These are phyloP conservation scores for Goniozus legneri DNA, from an alignment of 1,140 invertebrate genomes.

Conservation along the genomic window DNA sequence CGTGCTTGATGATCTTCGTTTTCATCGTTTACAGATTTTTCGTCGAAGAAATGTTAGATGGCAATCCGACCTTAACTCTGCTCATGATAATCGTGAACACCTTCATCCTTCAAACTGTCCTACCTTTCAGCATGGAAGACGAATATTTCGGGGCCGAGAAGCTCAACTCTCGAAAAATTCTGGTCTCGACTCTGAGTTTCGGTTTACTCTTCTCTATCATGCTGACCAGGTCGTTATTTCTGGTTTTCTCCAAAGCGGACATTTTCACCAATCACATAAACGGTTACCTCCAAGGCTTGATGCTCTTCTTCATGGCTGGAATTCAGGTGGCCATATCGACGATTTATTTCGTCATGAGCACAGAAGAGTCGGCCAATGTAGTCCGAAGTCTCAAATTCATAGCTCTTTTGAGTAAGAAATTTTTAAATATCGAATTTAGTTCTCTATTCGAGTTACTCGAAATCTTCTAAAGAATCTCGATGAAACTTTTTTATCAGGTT, in stretches of 20 bases:
- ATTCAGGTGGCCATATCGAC: conserved; percentile 55
- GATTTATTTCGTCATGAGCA: conserved; percentile 42
- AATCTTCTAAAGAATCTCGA: background rate
- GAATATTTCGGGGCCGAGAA: conserved; percentile 26
- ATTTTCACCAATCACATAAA: conserved; percentile 62
- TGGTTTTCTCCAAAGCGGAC: conserved; percentile 57
- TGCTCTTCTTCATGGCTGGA: conserved; percentile 58
- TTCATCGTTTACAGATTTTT: conserved; percentile 57
- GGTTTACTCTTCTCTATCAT: conserved; percentile 58
- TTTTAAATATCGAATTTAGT: too few species aligned
- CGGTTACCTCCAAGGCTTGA: conserved; percentile 57
- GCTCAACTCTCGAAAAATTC: conserved; percentile 54
- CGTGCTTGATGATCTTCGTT: conserved; percentile 47
- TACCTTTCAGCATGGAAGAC: conserved; percentile 57
- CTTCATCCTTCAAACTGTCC: conserved; percentile 53
- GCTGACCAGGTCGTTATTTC: conserved; percentile 57
- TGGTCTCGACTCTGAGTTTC: conserved; percentile 55
- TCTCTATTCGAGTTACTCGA: too few species aligned
- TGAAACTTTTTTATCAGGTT: conserved; percentile 31
- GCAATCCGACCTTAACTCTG: conserved; percentile 57
- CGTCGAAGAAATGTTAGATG: conserved; percentile 54
- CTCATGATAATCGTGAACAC: conserved; percentile 52
- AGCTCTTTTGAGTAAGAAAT: conserved; percentile 39
- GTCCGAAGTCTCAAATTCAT: conserved; percentile 36
- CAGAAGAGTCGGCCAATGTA: conserved; percentile 26